These are phyloP conservation scores for Rhyacophila evoluta DNA, from an alignment of 2,888 invertebrate genomes.

Conservation along the genomic window DNA sequence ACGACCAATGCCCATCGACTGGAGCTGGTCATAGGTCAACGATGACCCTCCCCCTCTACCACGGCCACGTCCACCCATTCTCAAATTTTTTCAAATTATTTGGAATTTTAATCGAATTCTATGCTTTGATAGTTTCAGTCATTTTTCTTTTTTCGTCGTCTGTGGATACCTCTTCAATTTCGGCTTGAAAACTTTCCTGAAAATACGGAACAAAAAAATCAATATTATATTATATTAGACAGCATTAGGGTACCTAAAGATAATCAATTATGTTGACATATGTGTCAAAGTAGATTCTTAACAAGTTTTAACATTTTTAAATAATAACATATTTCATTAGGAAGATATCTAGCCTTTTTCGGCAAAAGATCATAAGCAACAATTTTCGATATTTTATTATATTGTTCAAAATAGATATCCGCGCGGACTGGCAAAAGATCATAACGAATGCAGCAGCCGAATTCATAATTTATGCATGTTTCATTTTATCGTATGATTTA, in stretches of 20 bases:
- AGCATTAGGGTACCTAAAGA: too few relatives aligned
- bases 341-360: too few relatives aligned
- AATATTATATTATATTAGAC: too few relatives aligned
- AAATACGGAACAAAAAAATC: constrained; percentile 49
- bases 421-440: too few relatives aligned
- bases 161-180: constrained; percentile 70
- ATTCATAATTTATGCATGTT: too few relatives aligned
- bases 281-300: background rate
- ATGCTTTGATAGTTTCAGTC: constrained; percentile 64
- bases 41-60: constrained; percentile 69
- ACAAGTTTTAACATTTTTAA: too few relatives aligned
- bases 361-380: too few relatives aligned
- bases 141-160: constrained; percentile 68
- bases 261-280: background rate
- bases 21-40: constrained; percentile 71
- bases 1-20: constrained; percentile 69
- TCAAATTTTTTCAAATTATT: constrained; percentile 15
- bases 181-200: constrained; percentile 73
- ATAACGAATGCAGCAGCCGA: too few relatives aligned
- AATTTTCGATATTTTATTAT: too few relatives aligned
- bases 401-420: too few relatives aligned
- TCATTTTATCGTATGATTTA: too few relatives aligned
- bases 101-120: background rate
- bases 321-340: too few relatives aligned
- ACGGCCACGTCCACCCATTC: constrained; percentile 60